These are phyloP conservation scores for Triops longicaudatus DNA, from an alignment of 1,140 invertebrate species.

Conservation along the genomic window DNA sequence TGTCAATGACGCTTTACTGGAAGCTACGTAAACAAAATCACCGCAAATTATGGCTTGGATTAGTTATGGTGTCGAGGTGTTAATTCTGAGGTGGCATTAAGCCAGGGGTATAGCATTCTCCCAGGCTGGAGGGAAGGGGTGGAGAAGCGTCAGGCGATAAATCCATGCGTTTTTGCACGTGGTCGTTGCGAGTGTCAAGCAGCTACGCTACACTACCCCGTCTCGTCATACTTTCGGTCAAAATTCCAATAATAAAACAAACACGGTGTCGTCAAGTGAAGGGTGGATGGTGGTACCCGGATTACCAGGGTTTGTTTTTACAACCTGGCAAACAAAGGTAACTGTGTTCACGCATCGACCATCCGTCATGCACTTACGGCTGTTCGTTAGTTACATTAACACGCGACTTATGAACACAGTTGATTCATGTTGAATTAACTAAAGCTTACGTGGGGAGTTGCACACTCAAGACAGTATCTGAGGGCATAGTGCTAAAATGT, in stretches of 20 bases:
- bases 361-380: slow-evolving; percentile 5
- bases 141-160: neutral
- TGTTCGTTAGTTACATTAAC: slow-evolving; percentile 6
- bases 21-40: neutral
- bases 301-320: neutral
- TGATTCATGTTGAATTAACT: neutral
- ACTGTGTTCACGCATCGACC: neutral
- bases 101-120: neutral
- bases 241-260: slow-evolving; percentile 3
- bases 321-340: slow-evolving; percentile 3
- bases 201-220: neutral
- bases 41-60: too few relatives aligned
- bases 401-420: neutral
- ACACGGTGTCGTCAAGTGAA: neutral
- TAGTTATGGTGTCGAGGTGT: too few relatives aligned
- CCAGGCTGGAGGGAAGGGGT: neutral
- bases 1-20: neutral
- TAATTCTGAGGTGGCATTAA: too few relatives aligned
- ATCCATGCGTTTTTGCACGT: neutral
- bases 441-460: neutral
- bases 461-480: too few relatives aligned
- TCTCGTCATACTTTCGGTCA: neutral
- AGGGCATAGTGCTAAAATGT: too few relatives aligned
- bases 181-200: neutral
- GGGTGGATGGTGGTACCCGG: neutral